Evolutionary conservation across 2,888 invertebrate species (phyloP).

Genomic region (Pecten maximus): DNA sequence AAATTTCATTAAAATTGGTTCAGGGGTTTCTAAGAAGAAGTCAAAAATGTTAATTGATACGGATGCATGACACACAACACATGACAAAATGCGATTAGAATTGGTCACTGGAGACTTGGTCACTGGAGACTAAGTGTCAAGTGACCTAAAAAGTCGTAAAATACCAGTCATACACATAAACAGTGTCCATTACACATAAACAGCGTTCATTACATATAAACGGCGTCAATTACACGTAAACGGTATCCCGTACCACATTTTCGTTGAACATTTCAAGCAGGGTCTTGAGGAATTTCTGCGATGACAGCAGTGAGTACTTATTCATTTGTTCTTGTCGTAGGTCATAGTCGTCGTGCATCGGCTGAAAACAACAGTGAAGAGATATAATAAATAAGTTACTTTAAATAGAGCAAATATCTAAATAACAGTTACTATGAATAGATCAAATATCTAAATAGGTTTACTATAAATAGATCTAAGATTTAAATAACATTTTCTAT

Average conservation of each 20-base stretch:
- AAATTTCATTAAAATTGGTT: too few species aligned
- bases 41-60: background rate
- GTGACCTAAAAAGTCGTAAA: background rate
- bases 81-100: too few species aligned
- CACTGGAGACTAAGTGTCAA: too few species aligned
- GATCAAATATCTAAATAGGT: too few species aligned
- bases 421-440: too few species aligned
- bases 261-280: constrained; percentile 96
- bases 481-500: too few species aligned
- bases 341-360: constrained; percentile 97
- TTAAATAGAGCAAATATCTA: background rate
- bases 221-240: background rate
- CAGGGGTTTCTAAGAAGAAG: too few species aligned
- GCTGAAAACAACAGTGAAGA: constrained; percentile 82
- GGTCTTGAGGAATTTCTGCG: constrained; percentile 94
- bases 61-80: background rate
- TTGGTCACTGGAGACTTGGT: too few species aligned
- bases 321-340: constrained; percentile 98
- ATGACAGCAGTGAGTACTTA: constrained; percentile 96
- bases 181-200: too few species aligned
- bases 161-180: too few species aligned
- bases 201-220: too few species aligned
- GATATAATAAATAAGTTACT: background rate
- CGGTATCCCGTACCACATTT: constrained; percentile 90
- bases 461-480: too few species aligned